Base-by-base conservation (phyloP, 2,113 vertebrate species). In the Geococcyx californianus region DNA sequence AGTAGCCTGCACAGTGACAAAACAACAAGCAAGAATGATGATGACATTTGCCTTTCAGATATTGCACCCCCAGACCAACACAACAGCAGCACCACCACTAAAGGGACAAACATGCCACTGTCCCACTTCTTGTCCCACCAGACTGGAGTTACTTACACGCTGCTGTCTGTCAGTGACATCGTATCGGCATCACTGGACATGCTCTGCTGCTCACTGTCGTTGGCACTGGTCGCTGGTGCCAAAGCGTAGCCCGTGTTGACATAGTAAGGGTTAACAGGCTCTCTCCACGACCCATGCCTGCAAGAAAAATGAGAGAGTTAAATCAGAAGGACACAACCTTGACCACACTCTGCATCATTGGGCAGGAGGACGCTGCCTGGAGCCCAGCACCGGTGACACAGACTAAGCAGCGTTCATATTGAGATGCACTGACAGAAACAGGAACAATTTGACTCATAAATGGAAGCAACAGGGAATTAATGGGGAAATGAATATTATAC, bases 181-280 rank as follows among this genome's bases (percentile, higher is more conserved):
- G 99, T 99, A 96, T 99, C 99, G 0, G 99, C 99, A 4, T 99
- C 99, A 7, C 99, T 99, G 90, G 99, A 99, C 98, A 99, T 99
- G 98, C 99, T 99, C 98, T 99, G 99, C 97, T 99, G 99, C 97
- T 99, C 99, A 4, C 99, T 99, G 98, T 99, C 99, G 1, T 99
- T 99, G 96, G 99, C 99, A 18, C 99, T 99, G 96, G 99, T 99
- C 34, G 98, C 99, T 8, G 99, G 99, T 81, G 99, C 99, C 62
- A 99, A 87, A 33, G 99, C 99, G 1, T 99, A 99, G 88, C 99
- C 99, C 4, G 99, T 98, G 98, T 99, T 99, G 82, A 99, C 98
- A 55, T 99, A 99, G 98, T 99, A 99, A 11, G 99, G 99, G 97
- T 99, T 99, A 74, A 99, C 96, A 1, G 99, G 99, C 94, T 99